Base-by-base conservation (phyloP, 2,888 invertebrate genomes). In the Dasypolia templi region DNA sequence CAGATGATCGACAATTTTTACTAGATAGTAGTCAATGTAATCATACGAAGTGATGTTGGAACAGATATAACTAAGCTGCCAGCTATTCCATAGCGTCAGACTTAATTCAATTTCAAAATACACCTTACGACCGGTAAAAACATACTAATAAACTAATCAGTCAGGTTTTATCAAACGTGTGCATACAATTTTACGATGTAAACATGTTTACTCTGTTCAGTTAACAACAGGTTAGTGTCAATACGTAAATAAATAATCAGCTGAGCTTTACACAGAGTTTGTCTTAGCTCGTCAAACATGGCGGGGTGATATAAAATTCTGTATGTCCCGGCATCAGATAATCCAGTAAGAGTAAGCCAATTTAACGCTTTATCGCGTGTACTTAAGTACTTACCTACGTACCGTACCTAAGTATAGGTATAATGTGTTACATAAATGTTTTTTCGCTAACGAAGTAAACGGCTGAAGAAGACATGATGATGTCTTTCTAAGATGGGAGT, bases 261-360 rank as follows among this genome's bases (percentile, higher is more conserved):
- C 29, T n/a, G 59, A 75, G 62, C 59, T 68, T 55, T 80, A n/a
- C n/a, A 17, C 53, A 2, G 29, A 59, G 46, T 68, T 71, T 42
- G 70, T 67, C 44, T 68, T 39, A 51, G 51, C 53, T 42, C 29
- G 17, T 35, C 42, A 61, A 62, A 83, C 53, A 69, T 62, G 84
- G 56, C n/a, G 17, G 49, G 35, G 44, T 84, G 62, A 69, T 84
- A 72, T 72, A 75, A 66, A 76, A 82, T 84, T 84, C 85, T 71
- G 65, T 81, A 71, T 82, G 82, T 62, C 71, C 61, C 69, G 61
- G 14, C 63, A 19, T 51, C 75, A 46, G 49, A 62, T 72, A 81
- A 81, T 81, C 82, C 71, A 53, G 68, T 68, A 53, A 68, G 46
- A 81, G 65, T 53, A 39, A 61, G 51, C 22, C 80, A 72, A 83